phyloP scores from a whole-genome alignment of 2,113 vertebrate species.

The Bucco capensis region DNA sequence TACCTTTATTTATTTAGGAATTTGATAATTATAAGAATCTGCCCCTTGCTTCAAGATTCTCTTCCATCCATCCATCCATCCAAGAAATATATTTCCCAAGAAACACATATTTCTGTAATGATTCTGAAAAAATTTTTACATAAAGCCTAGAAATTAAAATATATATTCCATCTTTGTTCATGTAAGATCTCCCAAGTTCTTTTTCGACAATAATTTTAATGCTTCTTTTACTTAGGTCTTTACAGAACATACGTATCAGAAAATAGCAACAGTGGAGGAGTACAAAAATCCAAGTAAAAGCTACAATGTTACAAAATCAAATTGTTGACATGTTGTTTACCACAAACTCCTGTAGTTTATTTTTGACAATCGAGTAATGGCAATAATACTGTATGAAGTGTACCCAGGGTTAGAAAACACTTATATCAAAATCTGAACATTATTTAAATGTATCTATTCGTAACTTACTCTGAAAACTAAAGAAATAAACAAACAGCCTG shows the following conservation, averaged over 20 bases:
- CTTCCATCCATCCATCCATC: not conserved
- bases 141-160: not conserved
- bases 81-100: too few relatives aligned
- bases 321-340: not conserved
- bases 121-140: not conserved
- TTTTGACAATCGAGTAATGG: not conserved
- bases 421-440: not conserved
- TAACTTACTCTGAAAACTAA: not conserved
- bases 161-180: not conserved
- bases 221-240: not conserved
- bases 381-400: not conserved
- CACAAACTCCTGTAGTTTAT: not conserved
- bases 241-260: not conserved
- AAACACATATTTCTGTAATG: not conserved
- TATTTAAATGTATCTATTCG: not conserved
- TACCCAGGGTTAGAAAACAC: not conserved
- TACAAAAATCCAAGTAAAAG: not conserved
- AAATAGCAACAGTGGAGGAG: not conserved
- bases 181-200: not conserved
- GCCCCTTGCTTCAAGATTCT: not conserved
- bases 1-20: not conserved
- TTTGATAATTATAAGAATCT: not conserved
- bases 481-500: not conserved
- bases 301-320: not conserved
- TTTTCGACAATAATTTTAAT: not conserved